These are phyloP conservation scores for Bombus soroeensis DNA, from an alignment of 1,140 invertebrate genomes.

Conservation along the genomic window DNA sequence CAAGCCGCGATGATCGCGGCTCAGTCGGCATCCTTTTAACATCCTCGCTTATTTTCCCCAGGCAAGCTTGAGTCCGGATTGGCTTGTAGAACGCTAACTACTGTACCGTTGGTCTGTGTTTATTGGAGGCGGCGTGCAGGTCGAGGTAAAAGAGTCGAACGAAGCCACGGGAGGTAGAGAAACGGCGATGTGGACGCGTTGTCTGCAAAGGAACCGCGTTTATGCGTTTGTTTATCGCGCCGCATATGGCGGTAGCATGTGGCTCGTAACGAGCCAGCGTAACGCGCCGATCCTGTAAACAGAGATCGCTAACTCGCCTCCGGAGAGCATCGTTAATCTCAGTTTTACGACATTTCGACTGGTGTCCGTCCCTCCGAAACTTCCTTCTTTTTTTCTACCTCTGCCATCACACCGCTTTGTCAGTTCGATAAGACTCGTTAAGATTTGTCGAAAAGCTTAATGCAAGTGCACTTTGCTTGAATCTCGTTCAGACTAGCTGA, in stretches of 20 bases:
- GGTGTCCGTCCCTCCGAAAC: neutral
- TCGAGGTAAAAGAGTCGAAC: conserved; percentile 37
- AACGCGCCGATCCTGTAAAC: conserved; percentile 66
- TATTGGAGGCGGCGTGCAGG: conserved; percentile 62
- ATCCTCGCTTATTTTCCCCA: conserved; percentile 68
- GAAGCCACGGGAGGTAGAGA: conserved; percentile 39
- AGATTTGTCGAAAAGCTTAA: neutral
- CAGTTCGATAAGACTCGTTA: neutral
- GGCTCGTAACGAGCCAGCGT: conserved; percentile 68
- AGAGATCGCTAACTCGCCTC: conserved; percentile 54
- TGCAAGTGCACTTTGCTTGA: no score
- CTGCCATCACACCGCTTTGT: neutral
- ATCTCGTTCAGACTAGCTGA: neutral
- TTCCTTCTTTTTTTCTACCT: neutral
- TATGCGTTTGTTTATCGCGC: conserved; percentile 78
- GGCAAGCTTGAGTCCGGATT: conserved; percentile 40
- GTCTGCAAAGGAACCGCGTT: conserved; percentile 77
- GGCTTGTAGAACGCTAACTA: conserved; percentile 59
- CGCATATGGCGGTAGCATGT: conserved; percentile 82
- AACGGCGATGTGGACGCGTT: conserved; percentile 19
- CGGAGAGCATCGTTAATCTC: conserved; percentile 64
- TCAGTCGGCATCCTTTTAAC: conserved; percentile 57
- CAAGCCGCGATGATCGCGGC: conserved; percentile 64
- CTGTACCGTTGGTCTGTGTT: conserved; percentile 57
- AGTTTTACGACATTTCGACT: conserved; percentile 53